Conservation (phyloP, 2,113 vertebrate genomes). For the Coryphaenoides rupestris region DNA sequence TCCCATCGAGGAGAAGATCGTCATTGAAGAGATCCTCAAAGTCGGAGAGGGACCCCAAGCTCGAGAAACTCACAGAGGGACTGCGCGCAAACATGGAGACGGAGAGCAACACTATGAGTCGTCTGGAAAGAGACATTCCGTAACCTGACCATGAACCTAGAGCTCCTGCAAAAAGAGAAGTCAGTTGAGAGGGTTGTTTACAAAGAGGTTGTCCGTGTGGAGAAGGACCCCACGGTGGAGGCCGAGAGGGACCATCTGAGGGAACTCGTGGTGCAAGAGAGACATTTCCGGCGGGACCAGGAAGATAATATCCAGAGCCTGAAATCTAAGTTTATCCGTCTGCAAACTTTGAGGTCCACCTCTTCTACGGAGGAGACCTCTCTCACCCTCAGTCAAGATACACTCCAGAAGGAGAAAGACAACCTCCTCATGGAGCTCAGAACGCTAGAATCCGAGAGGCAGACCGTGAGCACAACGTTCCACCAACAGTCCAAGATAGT, state of each 20-base stretch:
- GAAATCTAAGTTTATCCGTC: slow-evolving; percentile 69
- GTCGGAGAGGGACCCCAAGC: slow-evolving; percentile 85
- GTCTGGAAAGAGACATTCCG: slow-evolving; percentile 82
- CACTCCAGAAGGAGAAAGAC: slow-evolving; percentile 74
- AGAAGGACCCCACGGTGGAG: slow-evolving; percentile 86
- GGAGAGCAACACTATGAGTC: slow-evolving; percentile 72
- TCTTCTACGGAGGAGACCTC: slow-evolving; percentile 76
- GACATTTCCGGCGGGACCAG: slow-evolving; percentile 70
- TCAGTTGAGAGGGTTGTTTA: slow-evolving; percentile 88
- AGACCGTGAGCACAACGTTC: slow-evolving; percentile 75
- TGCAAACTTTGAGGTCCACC: slow-evolving; percentile 71
- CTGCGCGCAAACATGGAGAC: slow-evolving; percentile 75
- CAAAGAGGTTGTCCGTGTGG: slow-evolving; percentile 91
- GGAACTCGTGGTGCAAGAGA: slow-evolving; percentile 76
- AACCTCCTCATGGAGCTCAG: slow-evolving; percentile 74
- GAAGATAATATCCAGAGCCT: slow-evolving; percentile 74
- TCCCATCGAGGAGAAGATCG: slow-evolving; percentile 84
- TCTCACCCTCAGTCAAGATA: slow-evolving; percentile 66
- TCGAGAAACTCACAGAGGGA: slow-evolving; percentile 76
- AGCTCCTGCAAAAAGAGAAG: slow-evolving; percentile 84
- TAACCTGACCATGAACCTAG: slow-evolving; percentile 78
- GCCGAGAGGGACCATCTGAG: slow-evolving; percentile 79
- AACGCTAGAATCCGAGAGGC: slow-evolving; percentile 77
- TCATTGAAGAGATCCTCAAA: slow-evolving; percentile 91
- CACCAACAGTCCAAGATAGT: slow-evolving; percentile 81